Evolutionary conservation across 1,140 invertebrate genomes (phyloP), one percentile per base, ranked within the genome.

Genomic region (Danaus plexippus): DNA sequence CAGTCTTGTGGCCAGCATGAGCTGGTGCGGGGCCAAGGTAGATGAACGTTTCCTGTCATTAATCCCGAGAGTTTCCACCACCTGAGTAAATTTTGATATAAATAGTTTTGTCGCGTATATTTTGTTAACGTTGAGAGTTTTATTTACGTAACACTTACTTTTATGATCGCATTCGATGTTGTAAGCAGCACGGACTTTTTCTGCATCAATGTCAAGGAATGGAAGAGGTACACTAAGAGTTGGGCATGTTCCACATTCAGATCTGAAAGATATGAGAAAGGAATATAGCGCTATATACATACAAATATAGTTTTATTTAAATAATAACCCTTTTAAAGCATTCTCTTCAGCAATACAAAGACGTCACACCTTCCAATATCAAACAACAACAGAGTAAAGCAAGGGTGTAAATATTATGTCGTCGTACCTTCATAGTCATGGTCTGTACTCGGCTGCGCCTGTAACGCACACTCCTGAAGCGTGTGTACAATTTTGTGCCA

Each of bases 241-340:
- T 98, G 97, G 0, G 96, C 93, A 86, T 99, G 97, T 80, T 99
- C 97, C 9, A 98, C 96, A 85, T 98, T 98, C 42, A 99, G 87
- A 89, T 98, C 96, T 93, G 87, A 45, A 88, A 90, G 65, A 69
- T 68, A 32, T 32, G 2, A 32, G 22, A 4, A 7, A 0, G 7
- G 2, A 6, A 32, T 32, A 32, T 32, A 32, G 22, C 7, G 3
- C 15, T 15, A 32, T 32, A 32, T 32, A 32, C 7, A 32, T 32
- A 32, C 22, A 32, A 32, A 32, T 32, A 32, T 32, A 32, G 22
- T 32, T 32, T 32, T 32, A 32, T 32, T 32, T 32, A 32, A 32
- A 32, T 32, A 32, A 4, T 32, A 32, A 32, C 22, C 4, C 4
- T 32, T 32, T 32, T 32, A 32, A 32, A 32, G 22, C 22, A 32